Evolutionary conservation across 2,797 vertebrate genomes (phyloP).

Genomic region (Epinephelus coioides): DNA sequence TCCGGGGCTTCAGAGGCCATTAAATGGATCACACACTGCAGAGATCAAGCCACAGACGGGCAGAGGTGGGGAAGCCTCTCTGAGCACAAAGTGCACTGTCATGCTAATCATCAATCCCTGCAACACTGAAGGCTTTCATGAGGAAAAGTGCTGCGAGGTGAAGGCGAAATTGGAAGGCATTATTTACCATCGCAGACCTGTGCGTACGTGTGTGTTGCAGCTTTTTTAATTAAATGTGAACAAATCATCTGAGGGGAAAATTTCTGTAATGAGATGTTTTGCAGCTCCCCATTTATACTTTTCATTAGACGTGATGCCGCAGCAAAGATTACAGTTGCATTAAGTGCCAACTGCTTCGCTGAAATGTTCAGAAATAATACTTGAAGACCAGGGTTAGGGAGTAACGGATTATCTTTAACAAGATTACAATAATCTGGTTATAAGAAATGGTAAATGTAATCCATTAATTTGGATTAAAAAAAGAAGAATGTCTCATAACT

Average conservation of each 20-base stretch:
- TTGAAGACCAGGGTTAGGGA: conserved; percentile 58
- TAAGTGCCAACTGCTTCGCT: conserved; percentile 44
- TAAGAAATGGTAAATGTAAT: conserved; percentile 67
- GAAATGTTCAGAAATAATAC: conserved; percentile 53
- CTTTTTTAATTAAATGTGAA: conserved; percentile 75
- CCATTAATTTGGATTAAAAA: conserved; percentile 72
- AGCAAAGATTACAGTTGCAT: conserved; percentile 59
- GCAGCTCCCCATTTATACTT: conserved; percentile 55
- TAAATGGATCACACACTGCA: conserved; percentile 69
- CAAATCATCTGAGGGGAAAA: conserved; percentile 73
- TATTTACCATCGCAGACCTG: conserved; percentile 56
- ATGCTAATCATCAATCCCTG: conserved; percentile 72
- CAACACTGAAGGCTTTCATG: conserved; percentile 59
- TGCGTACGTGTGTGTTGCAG: conserved; percentile 18
- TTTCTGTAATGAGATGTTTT: conserved; percentile 67
- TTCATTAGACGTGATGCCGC: conserved; percentile 56
- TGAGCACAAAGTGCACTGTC: conserved; percentile 74
- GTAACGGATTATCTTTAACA: conserved; percentile 78
- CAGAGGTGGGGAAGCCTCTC: conserved; percentile 52
- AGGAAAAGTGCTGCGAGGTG: conserved; percentile 47
- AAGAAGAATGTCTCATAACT: conserved; percentile 45
- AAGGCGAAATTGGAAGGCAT: conserved; percentile 37
- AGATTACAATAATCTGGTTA: conserved; percentile 79
- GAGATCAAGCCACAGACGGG: conserved; percentile 41
- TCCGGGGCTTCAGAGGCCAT: conserved; percentile 63